Base-by-base conservation (phyloP, 2,888 invertebrate species). In the Lysandra bellargus region DNA sequence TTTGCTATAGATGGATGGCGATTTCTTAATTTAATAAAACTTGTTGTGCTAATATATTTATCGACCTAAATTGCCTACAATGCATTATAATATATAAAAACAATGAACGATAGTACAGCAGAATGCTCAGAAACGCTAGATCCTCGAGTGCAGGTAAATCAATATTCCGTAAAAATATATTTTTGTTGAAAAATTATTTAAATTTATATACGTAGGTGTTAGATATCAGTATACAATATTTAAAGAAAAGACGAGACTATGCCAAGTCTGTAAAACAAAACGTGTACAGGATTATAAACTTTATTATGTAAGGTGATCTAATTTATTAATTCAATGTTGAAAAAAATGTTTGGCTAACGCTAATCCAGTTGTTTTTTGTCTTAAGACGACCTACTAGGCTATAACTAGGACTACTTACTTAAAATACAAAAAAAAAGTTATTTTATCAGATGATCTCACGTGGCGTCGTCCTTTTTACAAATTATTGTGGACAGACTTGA, bases 131-230 rank as follows among this genome's bases (percentile, higher is more conserved):
- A 97, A 95, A 96, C 96, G 83, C 96, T 97, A 88, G 97, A 97
- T 95, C 97, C 97, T 80, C 95, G 97, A 90, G 97, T 97, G 87
- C 97, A 97, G 96, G 97, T 97, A 93, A 91, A 92, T 91, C 91
- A 85, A 91, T 91, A 90, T 85, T 89, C 87, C 88, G 88, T 83
- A 86, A 84, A 83, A 83, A 78, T 69, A 79, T 30, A 80, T 77
- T 78, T 81, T 80, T 79, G 80, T 80, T 80, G 79, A 80, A 82
- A 83, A 82, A 83, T 82, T 81, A 81, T 74, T 44, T 77, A 80
- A 74, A 77, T 81, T 80, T 80, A 80, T 79, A 1, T 33, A 14
- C 1, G 33, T 69, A 14, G 33, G 33, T 37, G 69, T 30, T 30
- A 64, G 30, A 61, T 64, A 17, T 69, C 30, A 64, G 9, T 7